Base-by-base conservation (phyloP, 2,888 invertebrate genomes). In the Tineola bisselliella region DNA sequence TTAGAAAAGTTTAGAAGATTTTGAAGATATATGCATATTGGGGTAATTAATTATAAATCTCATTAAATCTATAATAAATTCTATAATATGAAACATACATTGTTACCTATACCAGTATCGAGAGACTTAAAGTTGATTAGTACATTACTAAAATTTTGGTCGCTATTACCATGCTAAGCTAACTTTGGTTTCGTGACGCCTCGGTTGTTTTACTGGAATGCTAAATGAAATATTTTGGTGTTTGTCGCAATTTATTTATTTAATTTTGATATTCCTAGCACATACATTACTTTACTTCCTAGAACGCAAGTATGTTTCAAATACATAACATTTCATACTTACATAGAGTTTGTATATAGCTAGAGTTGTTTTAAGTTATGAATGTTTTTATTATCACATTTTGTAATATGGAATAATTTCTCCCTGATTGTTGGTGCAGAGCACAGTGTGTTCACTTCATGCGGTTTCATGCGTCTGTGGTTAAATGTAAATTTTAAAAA, bases 161-260 rank as follows among this genome's bases (percentile, higher is more conserved):
- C 19, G 56, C 25, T 10, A 13, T 10, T 48, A 11, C 56, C n/a
- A 56, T 56, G 56, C 56, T 56, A 56, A 56, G 25, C 19, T 18
- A 12, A n/a, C 69, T 70, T 66, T 63, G 63, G 70, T 78, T 77
- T 76, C 84, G 84, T 84, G 84, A 84, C 84, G 81, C 65, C 73
- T 68, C 72, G 70, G 74, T 73, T 75, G 78, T 80, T 79, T 78
- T 70, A 71, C 71, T 67, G 75, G 77, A 79, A 81, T 83, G 77
- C 74, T 74, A 76, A 74, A 77, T 76, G 72, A 78, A 78, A 76
- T 75, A 80, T 81, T 81, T 77, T 70, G 76, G 76, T 79, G 79
- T 61, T 81, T 79, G 74, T 76, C 68, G 78, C 75, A 72, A 78
- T 81, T 79, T 77, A 78, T 76, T 74, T 76, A 77, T 77, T 74